phyloP scores from a whole-genome alignment of 2,113 vertebrate species.

The Ammospiza nelsoni region DNA sequence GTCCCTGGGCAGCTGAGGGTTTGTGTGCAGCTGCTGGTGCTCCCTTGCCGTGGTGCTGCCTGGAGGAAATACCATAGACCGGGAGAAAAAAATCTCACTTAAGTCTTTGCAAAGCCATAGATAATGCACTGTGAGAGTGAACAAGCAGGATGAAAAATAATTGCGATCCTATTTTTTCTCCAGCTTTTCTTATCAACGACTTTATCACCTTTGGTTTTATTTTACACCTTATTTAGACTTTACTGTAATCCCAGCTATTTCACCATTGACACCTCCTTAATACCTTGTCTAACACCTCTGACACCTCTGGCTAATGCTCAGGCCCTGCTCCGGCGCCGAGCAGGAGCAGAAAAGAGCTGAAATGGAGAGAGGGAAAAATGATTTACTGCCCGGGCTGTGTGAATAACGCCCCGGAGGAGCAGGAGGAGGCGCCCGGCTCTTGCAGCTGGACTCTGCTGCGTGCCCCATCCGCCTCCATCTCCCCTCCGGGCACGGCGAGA shows the following conservation, averaged over 20 bases:
- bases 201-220: constrained; percentile 65
- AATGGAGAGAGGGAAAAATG: neutral
- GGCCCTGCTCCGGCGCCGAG: neutral
- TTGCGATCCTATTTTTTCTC: constrained; percentile 50
- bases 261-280: constrained; percentile 70
- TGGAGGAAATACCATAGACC: neutral
- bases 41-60: neutral
- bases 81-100: neutral
- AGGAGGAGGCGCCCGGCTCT: neutral
- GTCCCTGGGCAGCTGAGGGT: no score
- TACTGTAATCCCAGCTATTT: constrained; percentile 63
- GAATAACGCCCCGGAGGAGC: neutral
- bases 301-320: constrained; percentile 38
- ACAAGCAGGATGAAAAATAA: constrained; percentile 60
- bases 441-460: neutral
- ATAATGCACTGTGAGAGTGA: constrained; percentile 41
- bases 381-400: neutral
- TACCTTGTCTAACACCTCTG: constrained; percentile 63
- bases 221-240: constrained; percentile 73
- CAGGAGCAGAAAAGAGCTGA: neutral
- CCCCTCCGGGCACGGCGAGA: fast-evolving
- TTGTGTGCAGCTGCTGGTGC: neutral
- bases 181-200: constrained; percentile 61
- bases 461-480: neutral
- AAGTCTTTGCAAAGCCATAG: constrained; percentile 54